phyloP scores from a whole-genome alignment of 1,140 invertebrate species.

The Panonychus citri region DNA sequence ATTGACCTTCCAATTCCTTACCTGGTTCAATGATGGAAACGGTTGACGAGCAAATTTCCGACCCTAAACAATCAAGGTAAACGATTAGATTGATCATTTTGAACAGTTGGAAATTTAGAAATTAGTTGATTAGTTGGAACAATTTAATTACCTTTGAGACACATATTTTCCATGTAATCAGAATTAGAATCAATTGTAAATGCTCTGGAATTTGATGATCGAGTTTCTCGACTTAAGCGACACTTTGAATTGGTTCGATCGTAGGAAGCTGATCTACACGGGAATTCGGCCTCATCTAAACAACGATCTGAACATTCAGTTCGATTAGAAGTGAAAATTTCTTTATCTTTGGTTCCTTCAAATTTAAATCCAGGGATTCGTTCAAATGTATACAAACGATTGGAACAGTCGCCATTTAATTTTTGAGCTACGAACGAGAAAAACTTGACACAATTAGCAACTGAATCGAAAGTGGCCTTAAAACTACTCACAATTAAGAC shows the following conservation, averaged over 20 bases:
- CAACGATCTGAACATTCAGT: slow-evolving; percentile 75
- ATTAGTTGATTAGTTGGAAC: no score
- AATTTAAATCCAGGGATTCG: slow-evolving; percentile 39
- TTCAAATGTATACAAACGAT: slow-evolving; percentile 61
- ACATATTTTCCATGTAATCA: slow-evolving; percentile 74
- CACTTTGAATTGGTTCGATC: slow-evolving; percentile 48
- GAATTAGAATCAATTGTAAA: slow-evolving; percentile 55
- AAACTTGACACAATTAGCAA: neutral
- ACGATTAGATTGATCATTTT: no score
- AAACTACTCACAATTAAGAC: slow-evolving; percentile 41
- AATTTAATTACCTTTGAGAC: slow-evolving; percentile 53
- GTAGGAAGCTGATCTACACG: slow-evolving; percentile 60
- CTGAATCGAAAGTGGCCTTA: neutral
- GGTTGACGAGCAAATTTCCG: slow-evolving; percentile 14
- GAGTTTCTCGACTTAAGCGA: slow-evolving; percentile 49
- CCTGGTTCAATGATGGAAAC: slow-evolving; percentile 15
- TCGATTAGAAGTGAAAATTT: slow-evolving; percentile 38
- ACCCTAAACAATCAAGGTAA: no score
- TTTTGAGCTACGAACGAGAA: slow-evolving; percentile 40
- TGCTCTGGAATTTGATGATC: slow-evolving; percentile 49
- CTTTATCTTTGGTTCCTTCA: slow-evolving; percentile 23
- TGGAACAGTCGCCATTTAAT: slow-evolving; percentile 60
- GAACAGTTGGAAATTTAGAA: no score
- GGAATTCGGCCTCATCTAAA: slow-evolving; percentile 49
- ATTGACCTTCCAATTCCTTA: slow-evolving; percentile 16